A percentile compares a stretch with the other conserved stretches of the same genome.
phyloP scores from a whole-genome alignment of 2,113 vertebrate species.

The Corythoichthys intestinalis region DNA sequence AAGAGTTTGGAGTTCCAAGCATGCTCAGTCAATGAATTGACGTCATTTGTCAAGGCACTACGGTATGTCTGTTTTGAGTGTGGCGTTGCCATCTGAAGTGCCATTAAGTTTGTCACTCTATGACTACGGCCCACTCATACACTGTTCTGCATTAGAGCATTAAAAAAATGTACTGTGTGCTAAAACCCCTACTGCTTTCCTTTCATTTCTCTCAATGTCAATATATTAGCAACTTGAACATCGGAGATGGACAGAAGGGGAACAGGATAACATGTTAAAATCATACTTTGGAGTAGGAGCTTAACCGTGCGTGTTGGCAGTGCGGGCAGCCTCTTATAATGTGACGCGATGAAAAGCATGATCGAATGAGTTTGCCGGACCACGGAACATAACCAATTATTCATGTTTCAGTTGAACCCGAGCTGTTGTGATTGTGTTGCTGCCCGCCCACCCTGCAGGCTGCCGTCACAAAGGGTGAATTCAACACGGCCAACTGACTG shows the following conservation, averaged over 20 bases:
- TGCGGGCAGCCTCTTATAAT: conserved; percentile 11
- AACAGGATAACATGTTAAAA: background rate
- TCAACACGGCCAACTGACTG: conserved; percentile 43
- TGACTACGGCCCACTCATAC: conserved; percentile 10
- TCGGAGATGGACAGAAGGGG: conserved; percentile 22
- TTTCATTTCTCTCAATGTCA: background rate
- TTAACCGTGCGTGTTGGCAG: conserved; percentile 27
- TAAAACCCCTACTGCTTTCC: conserved; percentile 47
- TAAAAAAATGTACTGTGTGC: conserved; percentile 37
- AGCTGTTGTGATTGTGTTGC: conserved; percentile 36
- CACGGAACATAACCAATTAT: conserved; percentile 4
- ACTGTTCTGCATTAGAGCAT: conserved; percentile 28
- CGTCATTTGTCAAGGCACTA: background rate
- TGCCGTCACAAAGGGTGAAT: conserved; percentile 53
- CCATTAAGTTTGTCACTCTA: conserved; percentile 18
- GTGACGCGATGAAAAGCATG: conserved; percentile 8
- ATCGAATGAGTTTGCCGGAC: conserved; percentile 10
- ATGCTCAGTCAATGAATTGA: background rate
- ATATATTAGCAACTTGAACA: conserved; percentile 32
- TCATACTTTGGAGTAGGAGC: conserved; percentile 27
- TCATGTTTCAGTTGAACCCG: background rate
- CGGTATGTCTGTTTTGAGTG: background rate
- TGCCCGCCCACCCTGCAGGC: conserved; percentile 48
- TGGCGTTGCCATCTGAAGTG: conserved; percentile 1
- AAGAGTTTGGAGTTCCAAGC: too few species aligned